Evolutionary conservation across 2,888 invertebrate species (phyloP), one percentile per base, ranked within the genome.

Genomic region (Yponomeuta cagnagella): DNA sequence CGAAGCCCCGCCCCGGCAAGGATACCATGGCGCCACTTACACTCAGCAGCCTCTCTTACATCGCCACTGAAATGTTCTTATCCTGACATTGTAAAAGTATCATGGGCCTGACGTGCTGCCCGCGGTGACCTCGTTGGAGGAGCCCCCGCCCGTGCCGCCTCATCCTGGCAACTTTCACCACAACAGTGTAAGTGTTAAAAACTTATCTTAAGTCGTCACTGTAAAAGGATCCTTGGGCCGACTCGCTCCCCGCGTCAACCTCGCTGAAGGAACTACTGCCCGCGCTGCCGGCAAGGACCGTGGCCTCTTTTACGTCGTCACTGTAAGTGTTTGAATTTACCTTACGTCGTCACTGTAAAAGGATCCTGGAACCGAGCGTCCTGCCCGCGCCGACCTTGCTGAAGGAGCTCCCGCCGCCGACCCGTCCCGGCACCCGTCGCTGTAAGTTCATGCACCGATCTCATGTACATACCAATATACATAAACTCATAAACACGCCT

Each of bases 11-110:
- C 74, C 88, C 82, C 63, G 93, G 95, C 82, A 96, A 96, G 92
- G 96, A 97, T 79, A 96, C 97, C 73, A 97, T 97, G 52, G 95
- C 96, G 63, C 93, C 95, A 79, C 96, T 97, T 94, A 96, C 97
- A 37, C 94, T 96, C 85, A 95, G 95, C 77, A 96, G 96, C 73
- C 90, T 97, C 71, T 95, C 96, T 79, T 96, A 95, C 87, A 95
- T 96, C 83, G 95, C 96, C 78, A 95, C 95, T 88, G 97, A 83
- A 94, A 94, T 93, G 74, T 8, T 66, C 33, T 33, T 33, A 33
- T 33, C 33, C 33, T 5, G 33, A 4, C 33, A 33, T 5, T 5
- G 33, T 33, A 33, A 33, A 33, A 33, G 33, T 33, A 33, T 33
- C 23, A 23, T 23, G 23, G 23, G 23, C 23, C 23, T 23, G 23